Evolutionary conservation across 2,888 invertebrate genomes (phyloP), one percentile per base, ranked within the genome.

Genomic region (Cordilura impudica): DNA sequence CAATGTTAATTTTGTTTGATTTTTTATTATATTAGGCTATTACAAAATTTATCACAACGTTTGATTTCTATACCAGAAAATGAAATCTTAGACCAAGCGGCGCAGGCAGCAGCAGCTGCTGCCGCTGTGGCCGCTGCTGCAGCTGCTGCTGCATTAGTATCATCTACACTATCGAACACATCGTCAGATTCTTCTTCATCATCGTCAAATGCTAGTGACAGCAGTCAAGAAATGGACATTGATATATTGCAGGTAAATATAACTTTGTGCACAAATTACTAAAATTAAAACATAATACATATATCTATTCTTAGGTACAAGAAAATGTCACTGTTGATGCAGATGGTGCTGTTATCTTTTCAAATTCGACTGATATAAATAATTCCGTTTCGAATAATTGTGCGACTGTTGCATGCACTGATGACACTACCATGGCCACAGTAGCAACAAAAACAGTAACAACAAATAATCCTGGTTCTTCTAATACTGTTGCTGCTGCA

Each of bases 41-140:
- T 94, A 18, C 91, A 92, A 86, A 91, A 91, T 74, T 90, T 93
- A 18, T 92, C 91, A 73, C 90, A 89, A 76, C 91, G 92, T 74
- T 84, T 94, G 78, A 92, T 92, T 84, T 88, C 91, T 21, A 90
- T 92, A 89, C 91, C 92, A 14, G 90, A 91, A 16, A 87, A 91
- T n/a, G 93, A 93, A 84, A 88, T 93, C 45, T 84, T 91, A 31
- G 91, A 89, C 77, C 89, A 89, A 81, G 88, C 89, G 35, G 88
- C 90, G 18, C 86, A 90, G 65, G 88, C 89, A 35, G 89, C 89
- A 19, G 88, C 88, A 23, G 87, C 89, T 2, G 87, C 89, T 12
- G 88, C 87, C 49, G 88, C 89, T 21, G 87, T 87, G 18, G 82
- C 82, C 8, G 81, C 85, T n/a, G 83, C 84, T 21, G 83, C 83